Conservation (phyloP, 2,113 vertebrate species). For the Thymallus thymallus region DNA sequence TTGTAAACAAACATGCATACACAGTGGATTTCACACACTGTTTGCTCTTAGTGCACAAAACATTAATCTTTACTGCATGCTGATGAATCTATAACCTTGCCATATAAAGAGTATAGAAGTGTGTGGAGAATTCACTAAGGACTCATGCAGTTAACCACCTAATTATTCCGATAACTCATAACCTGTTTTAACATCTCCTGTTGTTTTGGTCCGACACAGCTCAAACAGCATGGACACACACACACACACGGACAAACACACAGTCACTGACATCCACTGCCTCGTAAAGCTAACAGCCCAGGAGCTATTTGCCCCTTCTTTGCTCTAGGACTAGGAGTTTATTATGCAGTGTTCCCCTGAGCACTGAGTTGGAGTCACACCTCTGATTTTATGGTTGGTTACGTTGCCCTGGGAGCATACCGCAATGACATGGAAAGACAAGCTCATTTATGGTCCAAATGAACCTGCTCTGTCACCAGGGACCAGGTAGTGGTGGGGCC, state of each 20-base stretch:
- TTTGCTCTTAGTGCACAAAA: conserved; percentile 25
- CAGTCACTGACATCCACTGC: conserved; percentile 5
- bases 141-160: no score
- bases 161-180: background rate
- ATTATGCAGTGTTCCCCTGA: conserved; percentile 57
- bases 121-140: no score
- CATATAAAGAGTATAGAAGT: background rate
- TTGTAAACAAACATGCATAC: conserved; percentile 23
- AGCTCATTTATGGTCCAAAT: conserved; percentile 50
- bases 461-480: conserved; percentile 5
- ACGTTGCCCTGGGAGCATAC: conserved; percentile 40
- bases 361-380: conserved; percentile 61
- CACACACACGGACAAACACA: no score
- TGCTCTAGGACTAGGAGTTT: conserved; percentile 56
- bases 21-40: conserved; percentile 32
- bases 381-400: conserved; percentile 52
- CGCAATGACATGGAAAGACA: conserved; percentile 43
- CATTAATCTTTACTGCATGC: conserved; percentile 33
- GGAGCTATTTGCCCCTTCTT: conserved; percentile 4
- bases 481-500: background rate
- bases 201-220: conserved; percentile 34
- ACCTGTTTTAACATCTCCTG: conserved; percentile 26
- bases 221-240: background rate
- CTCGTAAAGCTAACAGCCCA: conserved; percentile 47
- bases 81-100: conserved; percentile 6